A percentile compares a stretch with the other conserved stretches of the same genome.
Evolutionary conservation across 1,140 invertebrate species (phyloP).

Genomic region (Drosophila grimshawi): DNA sequence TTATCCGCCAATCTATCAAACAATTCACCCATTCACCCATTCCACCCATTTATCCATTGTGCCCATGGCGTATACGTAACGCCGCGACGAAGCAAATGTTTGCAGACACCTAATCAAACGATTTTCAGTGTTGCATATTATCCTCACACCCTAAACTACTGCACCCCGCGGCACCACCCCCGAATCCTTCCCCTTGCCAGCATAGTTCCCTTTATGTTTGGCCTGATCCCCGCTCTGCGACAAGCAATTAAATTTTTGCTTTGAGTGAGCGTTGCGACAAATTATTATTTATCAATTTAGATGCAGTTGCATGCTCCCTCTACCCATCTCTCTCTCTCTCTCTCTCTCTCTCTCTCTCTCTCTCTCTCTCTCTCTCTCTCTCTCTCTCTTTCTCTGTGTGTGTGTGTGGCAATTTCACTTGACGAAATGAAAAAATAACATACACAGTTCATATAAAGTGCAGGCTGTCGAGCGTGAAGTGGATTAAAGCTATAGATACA

Average conservation of each 20-base stretch:
- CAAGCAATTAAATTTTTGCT: constrained; percentile 60
- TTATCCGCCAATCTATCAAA: not conserved
- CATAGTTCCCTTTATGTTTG: not conserved
- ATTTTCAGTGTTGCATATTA: constrained; percentile 59
- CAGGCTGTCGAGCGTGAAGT: not conserved
- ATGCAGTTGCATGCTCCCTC: constrained; percentile 5
- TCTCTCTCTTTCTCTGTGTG: not conserved
- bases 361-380: not conserved
- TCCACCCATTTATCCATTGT: too few relatives aligned
- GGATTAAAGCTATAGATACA: constrained; percentile 14
- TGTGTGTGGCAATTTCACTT: constrained; percentile 43
- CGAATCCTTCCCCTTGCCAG: too few relatives aligned
- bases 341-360: not conserved
- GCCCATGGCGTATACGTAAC: constrained; percentile 26
- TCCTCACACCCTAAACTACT: not conserved
- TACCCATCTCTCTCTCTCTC: not conserved
- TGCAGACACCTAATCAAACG: constrained; percentile 61
- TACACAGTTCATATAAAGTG: constrained; percentile 32
- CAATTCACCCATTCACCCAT: not conserved
- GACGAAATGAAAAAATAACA: constrained; percentile 67
- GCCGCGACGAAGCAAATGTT: constrained; percentile 36
- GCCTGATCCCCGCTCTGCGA: not conserved
- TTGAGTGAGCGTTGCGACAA: constrained; percentile 44
- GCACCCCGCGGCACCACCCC: not conserved
- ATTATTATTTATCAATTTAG: constrained; percentile 69